Evolutionary conservation across 1,140 invertebrate genomes (phyloP), one percentile per base, ranked within the genome.

Genomic region (Linepithema humile): DNA sequence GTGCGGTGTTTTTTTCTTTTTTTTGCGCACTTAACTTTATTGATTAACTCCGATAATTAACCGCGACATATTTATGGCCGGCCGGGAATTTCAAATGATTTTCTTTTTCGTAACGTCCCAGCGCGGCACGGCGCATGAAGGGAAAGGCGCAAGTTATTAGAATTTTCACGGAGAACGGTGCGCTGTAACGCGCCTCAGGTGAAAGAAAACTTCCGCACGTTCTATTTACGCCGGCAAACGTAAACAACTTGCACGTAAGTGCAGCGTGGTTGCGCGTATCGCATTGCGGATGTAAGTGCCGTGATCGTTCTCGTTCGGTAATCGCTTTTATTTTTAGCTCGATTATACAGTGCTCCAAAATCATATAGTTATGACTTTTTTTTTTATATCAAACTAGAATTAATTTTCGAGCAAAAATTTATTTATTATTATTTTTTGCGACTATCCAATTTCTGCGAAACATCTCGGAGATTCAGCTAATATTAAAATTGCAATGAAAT

Each of bases 31-130:
- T 20, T 50, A 40, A 57, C 48, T 29, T 35, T 38, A 48, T 57
- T 67, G 85, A 87, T 87, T 86, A 86, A 85, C 59, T 80, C 64
- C 69, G 77, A 82, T 85, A 87, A 87, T 87, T 87, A 87, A 50
- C 50, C 20, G 23, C 50, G 69, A 83, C 57, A 26, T 86, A 82
- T 85, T 82, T 78, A 62, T 45, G 43, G 45, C 9, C 65, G 65
- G 43, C 20, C 45, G 50, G 50, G 85, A 85, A 86, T 85, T 59
- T 77, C 53, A 50, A 10, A 32, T 55, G 70, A 85, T 85, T 86
- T 70, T 70, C 64, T 67, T 84, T 65, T 60, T 43, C 72, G 62
- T 85, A 65, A 85, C 55, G 64, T 62, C n/a, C 60, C 23, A 77
- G 17, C 60, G 20, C 20, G 32, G 1, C 17, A 17, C 29, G 29